Percentiles rank a stretch among this genome's conserved stretches.
phyloP scores from a whole-genome alignment of 1,140 invertebrate species.

The Macrostomum lignano region DNA sequence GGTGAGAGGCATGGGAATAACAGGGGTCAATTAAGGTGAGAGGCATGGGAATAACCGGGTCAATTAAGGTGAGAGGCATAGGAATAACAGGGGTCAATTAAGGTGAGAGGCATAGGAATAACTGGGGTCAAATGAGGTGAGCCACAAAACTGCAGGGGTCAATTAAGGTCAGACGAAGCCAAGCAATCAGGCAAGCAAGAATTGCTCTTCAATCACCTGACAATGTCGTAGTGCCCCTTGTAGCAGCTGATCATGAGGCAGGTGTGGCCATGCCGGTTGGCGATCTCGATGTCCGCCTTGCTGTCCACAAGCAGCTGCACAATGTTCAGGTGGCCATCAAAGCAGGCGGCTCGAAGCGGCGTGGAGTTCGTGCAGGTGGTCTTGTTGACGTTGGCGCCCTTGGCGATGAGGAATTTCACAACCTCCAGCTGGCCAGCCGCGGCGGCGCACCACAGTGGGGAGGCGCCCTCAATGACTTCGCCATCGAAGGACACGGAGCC shows the following conservation, averaged over 20 bases:
- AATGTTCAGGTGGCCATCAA: conserved; percentile 26
- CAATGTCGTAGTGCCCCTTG: conserved; percentile 58
- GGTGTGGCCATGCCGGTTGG: conserved; percentile 39
- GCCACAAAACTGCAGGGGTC: too few species aligned
- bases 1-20: too few species aligned
- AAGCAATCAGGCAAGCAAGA: too few species aligned
- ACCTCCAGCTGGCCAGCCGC: conserved; percentile 40
- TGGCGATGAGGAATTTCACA: conserved; percentile 48
- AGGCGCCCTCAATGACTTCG: conserved; percentile 72
- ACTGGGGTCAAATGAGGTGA: too few species aligned
- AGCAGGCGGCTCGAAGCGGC: conserved; percentile 24
- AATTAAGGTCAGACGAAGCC: too few species aligned
- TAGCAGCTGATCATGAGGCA: conserved; percentile 88
- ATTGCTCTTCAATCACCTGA: too few species aligned
- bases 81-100: too few species aligned
- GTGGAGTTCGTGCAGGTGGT: conserved; percentile 26
- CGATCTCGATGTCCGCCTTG: conserved; percentile 25
- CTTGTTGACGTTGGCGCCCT: conserved; percentile 32
- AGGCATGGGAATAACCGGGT: too few species aligned
- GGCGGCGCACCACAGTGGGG: conserved; percentile 69
- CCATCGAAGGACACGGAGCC: conserved; percentile 77
- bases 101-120: too few species aligned
- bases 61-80: too few species aligned
- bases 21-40: too few species aligned
- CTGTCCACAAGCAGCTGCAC: conserved; percentile 21